phyloP scores from a whole-genome alignment of 2,888 invertebrate genomes.

The Eulithis testata region DNA sequence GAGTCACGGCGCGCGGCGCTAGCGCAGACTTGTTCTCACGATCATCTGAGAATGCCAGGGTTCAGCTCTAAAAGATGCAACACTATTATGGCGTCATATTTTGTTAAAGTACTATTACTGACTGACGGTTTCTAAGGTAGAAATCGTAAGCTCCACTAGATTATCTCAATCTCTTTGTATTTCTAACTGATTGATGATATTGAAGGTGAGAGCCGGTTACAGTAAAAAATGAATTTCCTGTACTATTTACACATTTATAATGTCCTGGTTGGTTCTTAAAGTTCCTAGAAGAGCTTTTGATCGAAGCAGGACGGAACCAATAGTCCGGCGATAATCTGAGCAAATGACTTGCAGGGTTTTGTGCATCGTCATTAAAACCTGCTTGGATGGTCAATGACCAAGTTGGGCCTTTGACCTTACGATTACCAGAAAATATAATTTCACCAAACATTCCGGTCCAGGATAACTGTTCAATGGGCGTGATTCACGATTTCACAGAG shows the following conservation, averaged over 20 bases:
- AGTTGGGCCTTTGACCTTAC: slow-evolving; percentile 7
- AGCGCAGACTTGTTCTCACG: slow-evolving; percentile 3
- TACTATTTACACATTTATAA: too few relatives aligned
- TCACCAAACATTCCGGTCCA: slow-evolving; percentile 1
- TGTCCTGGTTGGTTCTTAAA: too few relatives aligned
- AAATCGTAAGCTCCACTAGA: too few relatives aligned
- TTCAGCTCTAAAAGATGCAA: neutral
- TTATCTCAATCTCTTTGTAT: too few relatives aligned
- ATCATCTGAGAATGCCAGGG: slow-evolving; percentile 2
- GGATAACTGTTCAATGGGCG: neutral
- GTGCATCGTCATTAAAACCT: slow-evolving; percentile 1
- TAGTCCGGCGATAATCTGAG: too few relatives aligned
- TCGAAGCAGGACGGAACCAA: too few relatives aligned
- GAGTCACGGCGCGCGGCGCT: neutral
- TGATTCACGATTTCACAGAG: neutral
- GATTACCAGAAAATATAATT: slow-evolving; percentile 1
- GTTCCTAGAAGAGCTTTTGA: too few relatives aligned
- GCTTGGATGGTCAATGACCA: slow-evolving; percentile 5
- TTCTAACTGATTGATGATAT: too few relatives aligned
- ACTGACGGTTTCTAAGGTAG: too few relatives aligned
- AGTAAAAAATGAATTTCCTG: too few relatives aligned
- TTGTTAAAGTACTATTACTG: too few relatives aligned
- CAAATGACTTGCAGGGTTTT: neutral
- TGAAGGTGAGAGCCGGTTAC: too few relatives aligned
- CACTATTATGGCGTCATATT: neutral